Evolutionary conservation across 1,140 invertebrate species (phyloP).

Genomic region (Hestina assimilis): DNA sequence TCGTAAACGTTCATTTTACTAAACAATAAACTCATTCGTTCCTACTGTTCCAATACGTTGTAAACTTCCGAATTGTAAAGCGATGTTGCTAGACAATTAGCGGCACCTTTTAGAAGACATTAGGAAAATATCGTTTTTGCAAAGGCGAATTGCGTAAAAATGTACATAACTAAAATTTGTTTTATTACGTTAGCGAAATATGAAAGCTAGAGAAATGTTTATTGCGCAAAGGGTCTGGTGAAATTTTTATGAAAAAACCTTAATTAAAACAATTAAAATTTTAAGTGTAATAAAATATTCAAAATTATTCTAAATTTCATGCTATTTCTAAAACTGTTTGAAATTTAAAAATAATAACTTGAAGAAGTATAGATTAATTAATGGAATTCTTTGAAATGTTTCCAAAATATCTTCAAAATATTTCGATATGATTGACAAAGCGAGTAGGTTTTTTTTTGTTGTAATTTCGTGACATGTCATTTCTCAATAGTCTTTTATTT

Average conservation of each 20-base stretch:
- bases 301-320: too few species aligned
- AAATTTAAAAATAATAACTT: too few species aligned
- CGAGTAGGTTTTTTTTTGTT: too few species aligned
- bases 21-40: slow-evolving; percentile 60
- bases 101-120: slow-evolving; percentile 41
- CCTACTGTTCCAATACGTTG: slow-evolving; percentile 62
- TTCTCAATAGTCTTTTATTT: too few species aligned
- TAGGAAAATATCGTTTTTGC: slow-evolving; percentile 37
- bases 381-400: too few species aligned
- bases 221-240: slow-evolving; percentile 52
- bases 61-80: slow-evolving; percentile 65
- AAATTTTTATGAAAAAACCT: slow-evolving; percentile 44
- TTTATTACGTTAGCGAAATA: slow-evolving; percentile 33
- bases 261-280: background rate
- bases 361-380: too few species aligned
- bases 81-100: slow-evolving; percentile 46
- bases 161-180: slow-evolving; percentile 26
- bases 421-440: too few species aligned
- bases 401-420: too few species aligned
- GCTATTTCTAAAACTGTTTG: too few species aligned
- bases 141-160: slow-evolving; percentile 46
- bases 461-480: too few species aligned
- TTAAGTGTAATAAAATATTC: slow-evolving; percentile 5
- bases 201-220: slow-evolving; percentile 52
- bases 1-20: slow-evolving; percentile 59